These are phyloP conservation scores for Steinernema carpocapsae DNA, from an alignment of 2,888 invertebrate genomes.

Conservation along the genomic window DNA sequence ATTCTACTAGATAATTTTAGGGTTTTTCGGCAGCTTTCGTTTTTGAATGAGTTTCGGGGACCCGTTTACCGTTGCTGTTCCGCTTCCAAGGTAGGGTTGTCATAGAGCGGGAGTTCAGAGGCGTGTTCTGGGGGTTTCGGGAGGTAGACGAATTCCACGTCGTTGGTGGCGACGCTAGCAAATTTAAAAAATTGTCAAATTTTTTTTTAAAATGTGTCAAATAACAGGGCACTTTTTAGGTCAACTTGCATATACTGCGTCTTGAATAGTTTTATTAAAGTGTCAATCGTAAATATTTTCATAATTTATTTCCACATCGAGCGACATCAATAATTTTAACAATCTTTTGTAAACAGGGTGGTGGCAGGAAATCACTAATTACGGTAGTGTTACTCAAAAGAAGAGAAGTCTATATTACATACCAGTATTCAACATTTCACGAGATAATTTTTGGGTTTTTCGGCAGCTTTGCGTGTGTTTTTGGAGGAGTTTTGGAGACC, in stretches of 20 bases:
- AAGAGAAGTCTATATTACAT: neutral
- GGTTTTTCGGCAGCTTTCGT: neutral
- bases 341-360: constrained; percentile 64
- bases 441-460: constrained; percentile 14
- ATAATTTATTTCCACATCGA: neutral
- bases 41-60: neutral
- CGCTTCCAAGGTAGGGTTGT: constrained; percentile 42
- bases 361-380: constrained; percentile 11
- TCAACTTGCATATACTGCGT: too few relatives aligned
- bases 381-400: neutral
- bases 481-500: neutral
- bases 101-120: constrained; percentile 39
- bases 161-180: constrained; percentile 39
- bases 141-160: constrained; percentile 10
- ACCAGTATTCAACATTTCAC: constrained; percentile 24
- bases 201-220: too few relatives aligned
- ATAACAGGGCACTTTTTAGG: too few relatives aligned
- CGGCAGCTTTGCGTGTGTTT: neutral
- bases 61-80: constrained; percentile 11
- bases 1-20: constrained; percentile 10
- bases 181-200: too few relatives aligned
- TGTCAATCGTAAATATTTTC: too few relatives aligned
- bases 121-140: constrained; percentile 30
- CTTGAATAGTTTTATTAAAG: too few relatives aligned
- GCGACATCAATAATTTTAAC: constrained; percentile 46